A percentile compares a stretch with the other conserved stretches of the same genome.
These are phyloP conservation scores for Magallana angulata DNA, from an alignment of 1,140 invertebrate species.

Conservation along the genomic window DNA sequence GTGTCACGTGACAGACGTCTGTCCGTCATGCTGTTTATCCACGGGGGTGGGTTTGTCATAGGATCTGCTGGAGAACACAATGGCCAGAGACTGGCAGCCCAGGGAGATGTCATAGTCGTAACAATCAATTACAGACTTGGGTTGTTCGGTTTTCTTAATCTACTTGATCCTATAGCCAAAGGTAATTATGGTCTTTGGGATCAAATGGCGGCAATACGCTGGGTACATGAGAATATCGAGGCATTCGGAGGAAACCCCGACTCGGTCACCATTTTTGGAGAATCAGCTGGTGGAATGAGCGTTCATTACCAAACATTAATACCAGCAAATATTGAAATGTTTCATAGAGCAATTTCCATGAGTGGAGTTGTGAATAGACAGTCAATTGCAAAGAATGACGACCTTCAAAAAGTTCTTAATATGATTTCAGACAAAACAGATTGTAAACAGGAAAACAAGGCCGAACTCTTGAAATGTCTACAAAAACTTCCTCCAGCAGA, in stretches of 20 bases:
- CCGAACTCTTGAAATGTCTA: background rate
- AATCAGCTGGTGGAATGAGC: constrained; percentile 80
- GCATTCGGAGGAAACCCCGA: constrained; percentile 87
- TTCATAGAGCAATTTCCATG: constrained; percentile 61
- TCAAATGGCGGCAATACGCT: constrained; percentile 86
- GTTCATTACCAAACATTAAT: constrained; percentile 56
- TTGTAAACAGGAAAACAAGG: background rate
- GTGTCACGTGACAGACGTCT: constrained; percentile 66
- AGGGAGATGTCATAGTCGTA: constrained; percentile 90
- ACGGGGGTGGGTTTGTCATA: constrained; percentile 93
- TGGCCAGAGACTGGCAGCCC: constrained; percentile 86
- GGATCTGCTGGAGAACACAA: constrained; percentile 95
- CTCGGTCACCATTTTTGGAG: constrained; percentile 86
- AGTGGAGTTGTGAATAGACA: constrained; percentile 56
- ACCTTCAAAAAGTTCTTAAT: background rate
- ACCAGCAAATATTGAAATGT: constrained; percentile 60
- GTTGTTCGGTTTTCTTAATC: constrained; percentile 83
- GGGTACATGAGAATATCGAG: constrained; percentile 87
- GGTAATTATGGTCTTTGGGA: constrained; percentile 80
- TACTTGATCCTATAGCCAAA: constrained; percentile 79
- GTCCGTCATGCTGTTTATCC: constrained; percentile 97
- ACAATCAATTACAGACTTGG: constrained; percentile 88
- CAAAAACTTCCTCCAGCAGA: background rate
- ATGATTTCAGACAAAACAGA: background rate
- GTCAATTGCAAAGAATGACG: background rate